phyloP scores from a whole-genome alignment of 2,113 vertebrate genomes.

The Urocynchramus pylzowi region DNA sequence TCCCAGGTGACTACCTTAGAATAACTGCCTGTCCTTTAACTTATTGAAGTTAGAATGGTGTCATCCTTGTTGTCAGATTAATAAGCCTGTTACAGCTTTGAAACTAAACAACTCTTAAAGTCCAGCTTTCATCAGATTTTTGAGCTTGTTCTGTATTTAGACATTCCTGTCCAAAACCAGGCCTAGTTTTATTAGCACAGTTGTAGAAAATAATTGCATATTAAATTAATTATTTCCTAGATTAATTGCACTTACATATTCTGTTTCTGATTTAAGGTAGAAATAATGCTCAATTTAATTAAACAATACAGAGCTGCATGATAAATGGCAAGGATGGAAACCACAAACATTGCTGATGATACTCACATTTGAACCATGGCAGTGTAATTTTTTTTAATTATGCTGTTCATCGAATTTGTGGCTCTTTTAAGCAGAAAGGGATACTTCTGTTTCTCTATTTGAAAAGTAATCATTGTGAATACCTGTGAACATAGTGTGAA shows the following conservation, averaged over 20 bases:
- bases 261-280: not conserved
- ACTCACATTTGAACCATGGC: not conserved
- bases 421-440: not conserved
- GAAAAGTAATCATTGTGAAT: not conserved
- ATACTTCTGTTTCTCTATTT: not conserved
- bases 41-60: not conserved
- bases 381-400: not conserved
- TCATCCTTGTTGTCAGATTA: not conserved
- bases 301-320: not conserved
- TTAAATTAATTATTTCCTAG: not conserved
- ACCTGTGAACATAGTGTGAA: not conserved
- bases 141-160: not conserved
- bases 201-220: conserved; percentile 3
- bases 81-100: not conserved
- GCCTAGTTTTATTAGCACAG: not conserved
- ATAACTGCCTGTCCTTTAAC: not conserved
- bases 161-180: not conserved
- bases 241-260: not conserved
- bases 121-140: not conserved
- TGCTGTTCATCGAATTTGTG: not conserved
- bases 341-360: not conserved
- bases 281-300: not conserved
- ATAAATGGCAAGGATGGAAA: not conserved
- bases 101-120: not conserved
- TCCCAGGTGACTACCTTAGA: not conserved